phyloP scores from a whole-genome alignment of 2,797 vertebrate genomes.

The Antrozous pallidus region DNA sequence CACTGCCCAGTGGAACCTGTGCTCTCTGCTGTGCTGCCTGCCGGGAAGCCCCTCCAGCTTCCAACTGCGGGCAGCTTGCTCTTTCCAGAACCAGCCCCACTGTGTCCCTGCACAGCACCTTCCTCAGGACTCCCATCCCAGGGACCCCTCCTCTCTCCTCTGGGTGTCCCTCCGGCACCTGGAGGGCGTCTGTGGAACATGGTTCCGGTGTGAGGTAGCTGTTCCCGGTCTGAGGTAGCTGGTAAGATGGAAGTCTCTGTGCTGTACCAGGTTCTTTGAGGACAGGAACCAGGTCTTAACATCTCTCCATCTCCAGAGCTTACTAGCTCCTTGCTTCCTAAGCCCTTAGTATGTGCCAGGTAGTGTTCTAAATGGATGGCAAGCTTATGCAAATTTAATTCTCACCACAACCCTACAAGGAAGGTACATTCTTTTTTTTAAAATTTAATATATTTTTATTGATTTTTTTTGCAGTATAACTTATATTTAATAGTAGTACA shows the following conservation, averaged over 20 bases:
- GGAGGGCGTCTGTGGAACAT: no score
- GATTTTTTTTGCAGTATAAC: no score
- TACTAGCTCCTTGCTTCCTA: not conserved
- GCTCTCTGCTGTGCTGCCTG: not conserved
- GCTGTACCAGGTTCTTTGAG: not conserved
- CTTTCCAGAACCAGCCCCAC: not conserved
- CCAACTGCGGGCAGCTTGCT: not conserved
- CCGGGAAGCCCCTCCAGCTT: not conserved
- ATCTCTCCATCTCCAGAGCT: not conserved
- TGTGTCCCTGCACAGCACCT: fast-evolving
- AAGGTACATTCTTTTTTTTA: no score
- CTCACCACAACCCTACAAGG: not conserved
- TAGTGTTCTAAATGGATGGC: not conserved
- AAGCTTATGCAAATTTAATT: not conserved
- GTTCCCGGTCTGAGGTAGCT: no score
- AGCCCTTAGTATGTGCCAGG: not conserved
- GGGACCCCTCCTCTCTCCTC: not conserved
- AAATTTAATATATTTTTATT: no score
- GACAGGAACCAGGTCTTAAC: not conserved
- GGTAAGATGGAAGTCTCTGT: not conserved
- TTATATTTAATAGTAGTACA: no score
- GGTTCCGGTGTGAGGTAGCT: not conserved
- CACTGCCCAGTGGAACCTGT: not conserved
- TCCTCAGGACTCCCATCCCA: not conserved
- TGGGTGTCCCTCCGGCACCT: not conserved